phyloP scores from a whole-genome alignment of 2,113 vertebrate genomes.

The Neodontobutis hainanensis region DNA sequence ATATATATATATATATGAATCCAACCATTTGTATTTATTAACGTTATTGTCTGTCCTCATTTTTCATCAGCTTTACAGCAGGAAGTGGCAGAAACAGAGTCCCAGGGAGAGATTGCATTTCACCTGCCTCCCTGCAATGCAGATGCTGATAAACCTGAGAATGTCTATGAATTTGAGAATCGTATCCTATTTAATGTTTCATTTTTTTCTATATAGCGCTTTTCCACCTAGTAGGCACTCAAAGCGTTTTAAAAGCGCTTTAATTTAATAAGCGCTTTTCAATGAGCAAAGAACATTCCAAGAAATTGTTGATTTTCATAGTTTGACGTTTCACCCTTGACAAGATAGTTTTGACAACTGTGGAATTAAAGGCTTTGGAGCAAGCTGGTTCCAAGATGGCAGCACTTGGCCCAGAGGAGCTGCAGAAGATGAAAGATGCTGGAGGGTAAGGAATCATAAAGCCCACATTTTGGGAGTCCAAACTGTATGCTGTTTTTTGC shows the following conservation, averaged over 20 bases:
- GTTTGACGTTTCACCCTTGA: slow-evolving; percentile 68
- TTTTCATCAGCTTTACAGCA: slow-evolving; percentile 80
- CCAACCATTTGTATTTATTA: neutral
- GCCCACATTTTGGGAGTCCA: neutral
- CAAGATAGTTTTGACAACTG: slow-evolving; percentile 81
- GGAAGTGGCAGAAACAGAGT: slow-evolving; percentile 79
- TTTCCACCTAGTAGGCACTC: too few species aligned
- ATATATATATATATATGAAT: too few species aligned
- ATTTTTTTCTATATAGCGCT: too few species aligned
- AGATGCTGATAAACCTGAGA: slow-evolving; percentile 78
- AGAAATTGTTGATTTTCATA: neutral
- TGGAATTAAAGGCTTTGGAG: slow-evolving; percentile 82
- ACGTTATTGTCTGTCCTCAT: neutral
- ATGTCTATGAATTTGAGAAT: slow-evolving; percentile 87
- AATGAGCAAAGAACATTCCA: neutral
- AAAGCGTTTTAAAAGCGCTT: too few species aligned
- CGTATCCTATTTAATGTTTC: slow-evolving; percentile 83
- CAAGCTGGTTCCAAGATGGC: slow-evolving; percentile 78
- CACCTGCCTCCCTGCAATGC: slow-evolving; percentile 85
- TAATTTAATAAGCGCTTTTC: too few species aligned
- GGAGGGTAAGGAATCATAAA: slow-evolving; percentile 73
- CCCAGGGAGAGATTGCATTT: slow-evolving; percentile 69
- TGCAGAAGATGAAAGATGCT: slow-evolving; percentile 80
- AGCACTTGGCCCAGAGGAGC: slow-evolving; percentile 77
- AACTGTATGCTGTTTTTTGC: neutral